Evolutionary conservation across 2,888 invertebrate species (phyloP).

Genomic region (Phrixothrix hirtus): DNA sequence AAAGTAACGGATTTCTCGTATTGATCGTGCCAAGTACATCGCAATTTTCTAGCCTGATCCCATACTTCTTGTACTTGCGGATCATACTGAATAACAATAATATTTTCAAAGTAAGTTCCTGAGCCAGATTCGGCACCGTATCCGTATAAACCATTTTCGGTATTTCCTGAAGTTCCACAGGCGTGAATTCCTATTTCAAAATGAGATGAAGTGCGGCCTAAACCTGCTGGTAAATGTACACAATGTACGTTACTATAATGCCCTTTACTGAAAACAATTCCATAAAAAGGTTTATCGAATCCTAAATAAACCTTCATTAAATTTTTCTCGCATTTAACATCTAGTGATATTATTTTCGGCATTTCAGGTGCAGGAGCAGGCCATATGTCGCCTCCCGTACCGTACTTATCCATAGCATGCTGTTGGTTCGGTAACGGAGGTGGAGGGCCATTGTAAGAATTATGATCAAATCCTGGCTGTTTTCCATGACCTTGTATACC

Average conservation of each 20-base stretch:
- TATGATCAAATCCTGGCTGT: conserved; percentile 53
- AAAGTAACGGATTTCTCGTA: conserved; percentile 95
- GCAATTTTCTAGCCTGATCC: conserved; percentile 90
- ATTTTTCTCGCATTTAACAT: conserved; percentile 93
- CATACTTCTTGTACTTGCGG: conserved; percentile 89
- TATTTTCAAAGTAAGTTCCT: conserved; percentile 92
- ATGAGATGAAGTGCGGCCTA: conserved; percentile 83
- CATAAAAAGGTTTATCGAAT: conserved; percentile 92
- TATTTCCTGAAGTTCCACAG: conserved; percentile 90
- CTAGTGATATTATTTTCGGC: conserved; percentile 90
- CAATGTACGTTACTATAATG: conserved; percentile 92
- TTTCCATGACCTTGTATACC: conserved; percentile 58
- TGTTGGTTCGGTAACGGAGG: conserved; percentile 56
- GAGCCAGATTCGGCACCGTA: conserved; percentile 87
- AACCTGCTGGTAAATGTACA: conserved; percentile 85
- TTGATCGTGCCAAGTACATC: conserved; percentile 95
- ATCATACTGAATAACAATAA: conserved; percentile 91
- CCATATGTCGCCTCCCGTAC: conserved; percentile 74
- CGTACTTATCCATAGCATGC: conserved; percentile 54
- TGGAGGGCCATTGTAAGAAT: conserved; percentile 73
- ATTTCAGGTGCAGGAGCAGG: conserved; percentile 84
- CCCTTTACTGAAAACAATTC: conserved; percentile 94
- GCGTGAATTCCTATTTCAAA: conserved; percentile 91
- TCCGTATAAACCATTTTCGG: conserved; percentile 86
- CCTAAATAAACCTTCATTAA: conserved; percentile 93